Base-by-base conservation (phyloP, 2,888 invertebrate species). In the Dolichopus griseipennis region DNA sequence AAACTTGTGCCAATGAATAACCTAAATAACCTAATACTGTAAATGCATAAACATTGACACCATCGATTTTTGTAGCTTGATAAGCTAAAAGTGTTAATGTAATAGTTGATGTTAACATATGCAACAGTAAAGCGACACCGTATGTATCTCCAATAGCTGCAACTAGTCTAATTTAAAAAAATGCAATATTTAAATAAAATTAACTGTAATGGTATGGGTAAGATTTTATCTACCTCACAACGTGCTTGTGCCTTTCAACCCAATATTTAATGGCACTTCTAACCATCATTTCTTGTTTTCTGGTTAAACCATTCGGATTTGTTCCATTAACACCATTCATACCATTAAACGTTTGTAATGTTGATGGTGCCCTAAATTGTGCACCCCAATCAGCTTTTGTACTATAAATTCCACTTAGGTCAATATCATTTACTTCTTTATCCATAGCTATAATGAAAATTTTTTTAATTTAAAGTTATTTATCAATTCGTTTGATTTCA, bases 201-300 rank as follows among this genome's bases (percentile, higher is more conserved):
- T 27, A 27, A 27, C 18, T 6, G 20, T 33, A 37, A 21, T 18
- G 64, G 5, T n/a, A n/a, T 20, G 27, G 5, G 5, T 27, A 27
- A 27, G 43, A 43, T 22, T 12, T 27, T 37, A 67, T 82, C 82
- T 78, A 92, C 93, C 92, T 89, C 64, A 93, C 93, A 67, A 93
- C 90, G 76, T 93, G 93, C 81, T 93, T 93, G 78, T 93, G 93
- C 61, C 93, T 83, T 76, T 93, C 93, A 37, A 93, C 93, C 93
- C 93, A 93, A 76, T 93, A 93, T 75, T 92, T 93, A 75, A 93
- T 93, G 21, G 93, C 92, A 43, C 92, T 92, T 72, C 93, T 84
- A 1, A 93, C 92, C 81, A 93, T 84, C 83, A 92, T 85, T 79
- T 93, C 92, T 76, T 93, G 92, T 76, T 92, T 93, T 78, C 89